Conservation (phyloP, 2,113 vertebrate species). For the Apaloderma vittatum region DNA sequence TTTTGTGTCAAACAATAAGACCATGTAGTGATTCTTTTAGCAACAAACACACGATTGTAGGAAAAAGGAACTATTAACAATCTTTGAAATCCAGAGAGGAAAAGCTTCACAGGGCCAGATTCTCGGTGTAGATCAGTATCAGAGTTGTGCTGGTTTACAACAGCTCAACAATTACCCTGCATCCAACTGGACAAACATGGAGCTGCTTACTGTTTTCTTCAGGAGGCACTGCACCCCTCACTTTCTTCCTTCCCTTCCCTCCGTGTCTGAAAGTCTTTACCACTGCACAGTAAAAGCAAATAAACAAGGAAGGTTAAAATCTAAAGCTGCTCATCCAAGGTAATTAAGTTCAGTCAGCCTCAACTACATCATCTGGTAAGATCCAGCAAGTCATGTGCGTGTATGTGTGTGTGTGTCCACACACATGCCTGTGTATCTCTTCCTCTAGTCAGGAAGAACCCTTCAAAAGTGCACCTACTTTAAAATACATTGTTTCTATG, state of each 20-base stretch:
- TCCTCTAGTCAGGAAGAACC: not conserved
- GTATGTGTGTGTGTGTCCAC: not conserved
- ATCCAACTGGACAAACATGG: not conserved
- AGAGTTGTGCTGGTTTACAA: not conserved
- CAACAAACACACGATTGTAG: not conserved
- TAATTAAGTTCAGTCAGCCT: slow-evolving; percentile 76
- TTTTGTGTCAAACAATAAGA: not conserved
- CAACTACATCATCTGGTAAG: slow-evolving; percentile 64
- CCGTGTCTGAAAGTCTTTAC: slow-evolving; percentile 70
- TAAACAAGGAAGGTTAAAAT: slow-evolving; percentile 73
- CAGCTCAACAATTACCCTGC: not conserved
- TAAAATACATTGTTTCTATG: not conserved
- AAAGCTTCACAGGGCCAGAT: not conserved
- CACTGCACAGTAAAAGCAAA: slow-evolving; percentile 47
- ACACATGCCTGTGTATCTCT: not conserved
- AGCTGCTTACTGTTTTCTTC: not conserved
- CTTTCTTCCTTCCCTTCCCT: not conserved
- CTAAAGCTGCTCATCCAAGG: slow-evolving; percentile 69
- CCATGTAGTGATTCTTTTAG: not conserved
- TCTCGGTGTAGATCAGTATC: not conserved
- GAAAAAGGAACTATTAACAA: not conserved
- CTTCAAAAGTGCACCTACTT: slow-evolving; percentile 15
- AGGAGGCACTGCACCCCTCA: not conserved
- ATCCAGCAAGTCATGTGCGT: not conserved
- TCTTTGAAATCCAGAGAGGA: not conserved